These are phyloP conservation scores for Vicugna pacos DNA, from an alignment of 2,113 vertebrate species.

Conservation along the genomic window DNA sequence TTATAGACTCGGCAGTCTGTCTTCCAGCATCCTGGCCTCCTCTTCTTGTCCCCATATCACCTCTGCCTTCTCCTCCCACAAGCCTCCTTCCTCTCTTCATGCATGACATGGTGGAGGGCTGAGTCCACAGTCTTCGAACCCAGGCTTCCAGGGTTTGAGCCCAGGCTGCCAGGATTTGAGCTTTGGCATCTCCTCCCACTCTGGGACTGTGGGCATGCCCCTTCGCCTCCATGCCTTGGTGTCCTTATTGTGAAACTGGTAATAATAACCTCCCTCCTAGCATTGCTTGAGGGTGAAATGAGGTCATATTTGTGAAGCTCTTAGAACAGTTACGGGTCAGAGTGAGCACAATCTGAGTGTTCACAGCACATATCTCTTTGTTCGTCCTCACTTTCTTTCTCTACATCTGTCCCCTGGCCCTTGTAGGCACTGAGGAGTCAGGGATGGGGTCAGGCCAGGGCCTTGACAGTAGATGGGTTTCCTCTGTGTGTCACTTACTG, in stretches of 20 bases:
- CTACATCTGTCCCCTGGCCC: not conserved
- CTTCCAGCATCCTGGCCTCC: not conserved
- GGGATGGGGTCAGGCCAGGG: not conserved
- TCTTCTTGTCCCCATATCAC: not conserved
- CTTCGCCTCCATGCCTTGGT: not conserved
- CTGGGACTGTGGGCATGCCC: not conserved
- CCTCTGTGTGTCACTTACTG: not conserved
- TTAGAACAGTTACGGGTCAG: not conserved
- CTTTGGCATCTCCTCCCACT: not conserved
- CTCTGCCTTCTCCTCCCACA: too few species aligned
- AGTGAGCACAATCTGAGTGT: not conserved
- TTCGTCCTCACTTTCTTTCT: not conserved
- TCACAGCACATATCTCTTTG: not conserved
- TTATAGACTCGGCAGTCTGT: not conserved
- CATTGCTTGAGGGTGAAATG: not conserved
- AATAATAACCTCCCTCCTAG: not conserved
- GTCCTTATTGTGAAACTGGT: not conserved
- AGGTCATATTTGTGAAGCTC: not conserved
- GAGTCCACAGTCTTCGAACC: not conserved
- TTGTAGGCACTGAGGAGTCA: not conserved
- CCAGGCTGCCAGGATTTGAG: too few species aligned
- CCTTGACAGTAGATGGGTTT: not conserved
- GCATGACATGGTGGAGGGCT: fast-evolving
- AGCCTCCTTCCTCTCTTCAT: too few species aligned
- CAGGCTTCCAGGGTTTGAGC: not conserved